Base-by-base conservation (phyloP, 53 echinoderm and acorn worm genomes). In the Henricia sp. region DNA sequence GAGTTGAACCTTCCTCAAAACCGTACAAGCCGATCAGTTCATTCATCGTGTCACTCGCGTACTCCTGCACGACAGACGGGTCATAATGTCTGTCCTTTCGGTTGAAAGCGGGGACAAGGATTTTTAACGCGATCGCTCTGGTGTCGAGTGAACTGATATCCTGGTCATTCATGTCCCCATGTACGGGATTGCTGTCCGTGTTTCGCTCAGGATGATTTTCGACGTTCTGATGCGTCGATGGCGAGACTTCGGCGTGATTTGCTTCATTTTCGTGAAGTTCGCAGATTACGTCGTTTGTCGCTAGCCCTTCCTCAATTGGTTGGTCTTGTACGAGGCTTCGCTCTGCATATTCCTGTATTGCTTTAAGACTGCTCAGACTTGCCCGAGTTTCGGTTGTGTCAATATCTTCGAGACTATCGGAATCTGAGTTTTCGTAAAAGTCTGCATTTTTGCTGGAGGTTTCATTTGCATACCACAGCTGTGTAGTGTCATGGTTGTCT, bases 11-110 rank as follows among this genome's bases (percentile, higher is more conserved):
- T 11, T 95, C 92, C 37, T 92, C 95, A 67, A 92, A 94, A 34
- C 99, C 99, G 35, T 94, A 99, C 92, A 99, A 90, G 23, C 92
- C 95, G 4, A 99, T 84, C 44, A 99, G 82, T 58, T 99, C 99
- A 74, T 99, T 95, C 95, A 99, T 92, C 44, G 99, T 95, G 68
- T 90, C 89, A 32, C 94, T 78, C 13, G 99, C 99, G 58, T 99
- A 99, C 78, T 95, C 93, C 80, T 92, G 83, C 26, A 95, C 95
- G 2, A 90, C 92, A 25, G 88, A 67, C 52, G 85, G 82, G 68
- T 86, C 86, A 21, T 70, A 75, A 24, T 77, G 51, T 41, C 39
- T 71, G 70, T 70, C 60, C 70, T 36, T 69, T 28, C 60, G 56
- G 58, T 59, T 70, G 37, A 87, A 69, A 59, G 24, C 55, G 4